Evolutionary conservation across 2,113 vertebrate genomes (phyloP).

Genomic region (Sinocyclocheilus grahami): DNA sequence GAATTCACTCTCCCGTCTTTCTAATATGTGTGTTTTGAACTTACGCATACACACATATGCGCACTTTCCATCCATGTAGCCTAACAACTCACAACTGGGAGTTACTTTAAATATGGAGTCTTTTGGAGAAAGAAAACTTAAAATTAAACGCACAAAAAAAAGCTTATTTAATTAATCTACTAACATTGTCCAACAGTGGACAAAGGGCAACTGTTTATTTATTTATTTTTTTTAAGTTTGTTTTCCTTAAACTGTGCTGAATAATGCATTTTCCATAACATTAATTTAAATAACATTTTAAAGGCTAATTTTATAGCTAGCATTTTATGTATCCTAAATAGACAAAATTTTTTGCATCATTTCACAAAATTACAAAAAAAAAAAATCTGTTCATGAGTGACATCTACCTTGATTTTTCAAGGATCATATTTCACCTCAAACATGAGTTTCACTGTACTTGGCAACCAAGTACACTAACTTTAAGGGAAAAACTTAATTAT

Average conservation of each 20-base stretch:
- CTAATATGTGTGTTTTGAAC: background rate
- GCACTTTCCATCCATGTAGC: background rate
- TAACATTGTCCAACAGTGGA: background rate
- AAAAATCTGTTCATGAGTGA: background rate
- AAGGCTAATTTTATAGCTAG: background rate
- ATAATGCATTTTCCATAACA: background rate
- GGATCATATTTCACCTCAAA: background rate
- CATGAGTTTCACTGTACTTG: no score
- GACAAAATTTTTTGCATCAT: background rate
- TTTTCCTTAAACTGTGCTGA: background rate
- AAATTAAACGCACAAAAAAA: background rate
- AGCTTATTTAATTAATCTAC: background rate
- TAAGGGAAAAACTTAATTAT: no score
- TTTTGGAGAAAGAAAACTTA: background rate
- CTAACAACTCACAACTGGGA: background rate
- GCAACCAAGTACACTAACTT: no score
- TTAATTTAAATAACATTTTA: background rate
- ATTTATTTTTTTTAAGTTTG: no score
- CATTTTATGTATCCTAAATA: background rate
- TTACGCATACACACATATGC: constrained; percentile 9
- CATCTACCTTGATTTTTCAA: background rate
- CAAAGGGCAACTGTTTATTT: background rate
- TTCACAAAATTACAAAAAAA: background rate
- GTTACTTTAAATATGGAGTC: background rate
- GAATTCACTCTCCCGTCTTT: background rate